phyloP scores from a whole-genome alignment of 1,140 invertebrate species.

The Procambarus virginalis region DNA sequence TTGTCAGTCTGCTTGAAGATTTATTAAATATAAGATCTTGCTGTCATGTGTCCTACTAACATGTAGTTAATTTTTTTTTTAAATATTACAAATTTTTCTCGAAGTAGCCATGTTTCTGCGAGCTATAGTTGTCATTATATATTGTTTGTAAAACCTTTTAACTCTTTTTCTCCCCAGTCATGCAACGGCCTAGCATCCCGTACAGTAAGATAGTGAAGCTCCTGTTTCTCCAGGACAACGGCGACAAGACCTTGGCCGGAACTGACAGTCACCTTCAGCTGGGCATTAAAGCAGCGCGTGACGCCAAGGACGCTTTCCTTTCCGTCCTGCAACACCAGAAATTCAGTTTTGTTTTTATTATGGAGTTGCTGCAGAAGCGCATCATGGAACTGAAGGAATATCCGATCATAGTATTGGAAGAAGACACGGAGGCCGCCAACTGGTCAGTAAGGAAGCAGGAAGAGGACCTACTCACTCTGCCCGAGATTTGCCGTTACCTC shows the following conservation, averaged over 20 bases:
- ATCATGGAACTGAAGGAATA: not conserved
- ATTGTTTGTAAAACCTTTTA: too few species aligned
- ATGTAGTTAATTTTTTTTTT: too few species aligned
- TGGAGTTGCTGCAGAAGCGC: not conserved
- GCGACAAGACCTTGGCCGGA: slow-evolving; percentile 5
- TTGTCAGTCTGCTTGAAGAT: too few species aligned
- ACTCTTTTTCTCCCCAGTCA: not conserved
- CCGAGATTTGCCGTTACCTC: slow-evolving; percentile 11
- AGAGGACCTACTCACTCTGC: slow-evolving; percentile 33
- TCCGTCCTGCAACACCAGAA: slow-evolving; percentile 4
- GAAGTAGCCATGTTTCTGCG: too few species aligned
- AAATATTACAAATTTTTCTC: too few species aligned
- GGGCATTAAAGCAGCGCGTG: not conserved
- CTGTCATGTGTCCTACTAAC: too few species aligned
- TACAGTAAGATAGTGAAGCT: not conserved
- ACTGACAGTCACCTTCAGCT: not conserved
- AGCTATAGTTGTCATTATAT: too few species aligned
- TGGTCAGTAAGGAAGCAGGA: slow-evolving; percentile 19
- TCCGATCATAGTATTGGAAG: not conserved
- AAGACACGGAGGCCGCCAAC: not conserved
- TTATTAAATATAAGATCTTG: too few species aligned
- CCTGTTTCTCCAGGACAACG: slow-evolving; percentile 35
- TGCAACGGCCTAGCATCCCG: not conserved
- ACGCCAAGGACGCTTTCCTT: slow-evolving; percentile 7
- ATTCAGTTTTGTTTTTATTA: not conserved